Percentiles rank a stretch among this genome's conserved stretches.
phyloP scores from a whole-genome alignment of 2,888 invertebrate genomes.

The Pherbina coryleti region DNA sequence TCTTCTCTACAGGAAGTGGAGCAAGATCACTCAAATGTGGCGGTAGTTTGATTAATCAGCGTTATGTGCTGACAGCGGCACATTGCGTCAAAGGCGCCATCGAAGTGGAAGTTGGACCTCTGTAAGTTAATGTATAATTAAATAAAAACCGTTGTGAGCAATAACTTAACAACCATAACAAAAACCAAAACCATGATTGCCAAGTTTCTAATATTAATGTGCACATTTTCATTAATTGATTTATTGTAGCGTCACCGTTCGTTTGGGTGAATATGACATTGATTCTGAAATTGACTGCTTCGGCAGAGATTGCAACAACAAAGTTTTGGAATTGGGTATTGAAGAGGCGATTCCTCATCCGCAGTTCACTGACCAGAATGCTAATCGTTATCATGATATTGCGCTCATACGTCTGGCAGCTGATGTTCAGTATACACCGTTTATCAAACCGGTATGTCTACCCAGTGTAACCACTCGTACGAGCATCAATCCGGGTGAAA shows the following conservation, averaged over 20 bases:
- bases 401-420: conserved; percentile 76
- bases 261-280: conserved; percentile 66
- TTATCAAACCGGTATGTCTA: conserved; percentile 74
- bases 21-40: conserved; percentile 73
- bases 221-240: not conserved
- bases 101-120: conserved; percentile 69
- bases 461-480: conserved; percentile 67
- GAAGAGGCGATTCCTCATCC: conserved; percentile 78
- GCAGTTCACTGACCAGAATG: conserved; percentile 72
- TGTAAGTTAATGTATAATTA: conserved; percentile 69
- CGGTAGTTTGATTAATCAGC: conserved; percentile 77
- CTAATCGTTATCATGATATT: conserved; percentile 78
- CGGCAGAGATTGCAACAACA: conserved; percentile 72
- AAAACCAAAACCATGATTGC: too few relatives aligned
- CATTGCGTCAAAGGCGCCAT: conserved; percentile 74
- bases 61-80: conserved; percentile 75
- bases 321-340: conserved; percentile 73
- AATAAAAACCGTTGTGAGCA: not conserved
- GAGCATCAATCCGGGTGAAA: conserved; percentile 63
- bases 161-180: too few relatives aligned
- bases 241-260: conserved; percentile 55
- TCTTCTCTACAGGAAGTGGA: conserved; percentile 51
- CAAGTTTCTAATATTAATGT: not conserved
- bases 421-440: conserved; percentile 73
- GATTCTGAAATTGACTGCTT: conserved; percentile 67